Percentiles rank a stretch among this genome's conserved stretches.
Evolutionary conservation across 1,140 invertebrate genomes (phyloP).

Genomic region (Drosophila melanica): DNA sequence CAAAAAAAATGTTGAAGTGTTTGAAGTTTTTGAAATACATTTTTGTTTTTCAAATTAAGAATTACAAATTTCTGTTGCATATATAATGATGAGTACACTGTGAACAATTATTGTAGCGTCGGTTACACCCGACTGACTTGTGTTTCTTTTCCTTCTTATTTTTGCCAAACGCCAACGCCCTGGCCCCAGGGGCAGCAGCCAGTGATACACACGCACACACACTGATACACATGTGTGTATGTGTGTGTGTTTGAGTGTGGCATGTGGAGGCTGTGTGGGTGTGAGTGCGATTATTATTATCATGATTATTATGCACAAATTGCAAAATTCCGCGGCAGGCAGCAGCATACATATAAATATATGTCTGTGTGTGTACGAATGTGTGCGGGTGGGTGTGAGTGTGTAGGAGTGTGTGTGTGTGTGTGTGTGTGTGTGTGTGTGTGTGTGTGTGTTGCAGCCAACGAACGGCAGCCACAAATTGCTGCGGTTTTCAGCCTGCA

Average conservation of each 20-base stretch:
- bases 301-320: constrained; percentile 79
- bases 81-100: too few relatives aligned
- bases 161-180: constrained; percentile 62
- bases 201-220: constrained; percentile 6
- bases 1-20: too few relatives aligned
- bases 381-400: too few relatives aligned
- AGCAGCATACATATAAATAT: constrained; percentile 23
- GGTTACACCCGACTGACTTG: too few relatives aligned
- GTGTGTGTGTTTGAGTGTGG: constrained; percentile 37
- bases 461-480: constrained; percentile 62
- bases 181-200: constrained; percentile 53
- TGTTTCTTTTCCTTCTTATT: constrained; percentile 31
- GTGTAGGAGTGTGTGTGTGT: constrained; percentile 10
- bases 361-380: constrained; percentile 2
- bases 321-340: constrained; percentile 71
- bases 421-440: background rate
- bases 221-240: background rate
- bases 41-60: too few relatives aligned
- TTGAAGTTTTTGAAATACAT: too few relatives aligned
- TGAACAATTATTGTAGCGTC: too few relatives aligned
- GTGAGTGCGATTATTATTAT: constrained; percentile 75
- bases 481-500: constrained; percentile 73
- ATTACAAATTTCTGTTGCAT: too few relatives aligned
- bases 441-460: constrained; percentile 19
- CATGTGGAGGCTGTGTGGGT: constrained; percentile 5